These are phyloP conservation scores for Achatina immaculata DNA, from an alignment of 1,140 invertebrate genomes.

Conservation along the genomic window DNA sequence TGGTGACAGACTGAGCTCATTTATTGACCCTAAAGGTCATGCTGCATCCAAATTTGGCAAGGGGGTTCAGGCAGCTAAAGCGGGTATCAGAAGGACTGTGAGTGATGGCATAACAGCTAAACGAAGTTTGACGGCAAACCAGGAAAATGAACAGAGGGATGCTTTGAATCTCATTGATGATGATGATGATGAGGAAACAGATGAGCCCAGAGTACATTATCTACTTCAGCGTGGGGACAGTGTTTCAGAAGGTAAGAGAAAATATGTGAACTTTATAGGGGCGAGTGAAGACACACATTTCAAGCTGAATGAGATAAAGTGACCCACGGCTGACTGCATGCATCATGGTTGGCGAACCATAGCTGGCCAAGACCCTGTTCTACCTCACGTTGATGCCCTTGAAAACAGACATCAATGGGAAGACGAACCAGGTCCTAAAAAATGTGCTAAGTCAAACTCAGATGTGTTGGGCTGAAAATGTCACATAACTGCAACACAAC, in stretches of 20 bases:
- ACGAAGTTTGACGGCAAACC: slow-evolving; percentile 6
- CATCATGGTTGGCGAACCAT: too few relatives aligned
- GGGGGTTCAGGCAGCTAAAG: background rate
- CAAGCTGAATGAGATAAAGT: too few relatives aligned
- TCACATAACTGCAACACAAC: too few relatives aligned
- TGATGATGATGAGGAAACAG: background rate
- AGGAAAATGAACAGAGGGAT: background rate
- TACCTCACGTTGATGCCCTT: too few relatives aligned
- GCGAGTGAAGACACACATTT: too few relatives aligned
- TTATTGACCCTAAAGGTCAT: background rate
- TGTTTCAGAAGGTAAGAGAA: slow-evolving; percentile 3
- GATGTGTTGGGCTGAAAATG: too few relatives aligned
- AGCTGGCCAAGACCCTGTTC: too few relatives aligned
- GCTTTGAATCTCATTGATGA: background rate
- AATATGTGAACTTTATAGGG: too few relatives aligned
- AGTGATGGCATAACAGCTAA: slow-evolving; percentile 35
- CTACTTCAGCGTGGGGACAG: background rate
- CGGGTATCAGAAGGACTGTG: slow-evolving; percentile 21
- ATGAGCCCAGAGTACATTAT: background rate
- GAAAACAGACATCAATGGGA: too few relatives aligned
- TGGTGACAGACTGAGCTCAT: background rate
- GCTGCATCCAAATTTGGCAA: background rate
- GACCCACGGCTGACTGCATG: too few relatives aligned
- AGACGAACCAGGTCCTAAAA: too few relatives aligned
- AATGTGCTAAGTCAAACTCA: too few relatives aligned